Conservation (phyloP, 2,888 invertebrate genomes). For the Tuta absoluta region DNA sequence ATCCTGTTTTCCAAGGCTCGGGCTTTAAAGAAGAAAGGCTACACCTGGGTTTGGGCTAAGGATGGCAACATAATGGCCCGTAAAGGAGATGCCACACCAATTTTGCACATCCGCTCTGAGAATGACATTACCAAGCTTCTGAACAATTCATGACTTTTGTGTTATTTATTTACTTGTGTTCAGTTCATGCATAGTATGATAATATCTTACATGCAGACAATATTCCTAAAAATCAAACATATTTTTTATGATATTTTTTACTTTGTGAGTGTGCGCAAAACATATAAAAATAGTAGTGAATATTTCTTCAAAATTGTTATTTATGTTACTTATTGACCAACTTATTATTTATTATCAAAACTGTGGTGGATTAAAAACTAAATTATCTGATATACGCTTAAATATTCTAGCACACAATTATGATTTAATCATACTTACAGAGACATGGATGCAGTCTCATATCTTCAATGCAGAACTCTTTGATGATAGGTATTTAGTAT, state of each 20-base stretch:
- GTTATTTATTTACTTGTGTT: neutral
- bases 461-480: neutral
- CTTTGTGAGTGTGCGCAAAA: neutral
- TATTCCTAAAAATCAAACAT: neutral
- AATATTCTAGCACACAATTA: neutral
- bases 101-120: slow-evolving; percentile 1
- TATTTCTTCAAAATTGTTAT: neutral
- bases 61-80: slow-evolving; percentile 3
- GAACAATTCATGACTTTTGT: neutral
- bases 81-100: neutral
- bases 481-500: slow-evolving; percentile 10
- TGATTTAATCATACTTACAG: slow-evolving; percentile 15
- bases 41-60: no score
- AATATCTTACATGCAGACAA: neutral
- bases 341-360: neutral
- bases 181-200: neutral
- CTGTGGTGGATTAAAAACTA: neutral
- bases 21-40: no score
- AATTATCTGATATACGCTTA: slow-evolving; percentile 6
- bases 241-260: neutral
- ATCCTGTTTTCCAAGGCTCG: no score
- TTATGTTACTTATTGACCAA: neutral
- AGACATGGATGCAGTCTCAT: slow-evolving; percentile 5
- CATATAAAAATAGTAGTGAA: neutral
- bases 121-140: neutral